Base-by-base conservation (phyloP, 1,140 invertebrate genomes). In the Gryon sp. region DNA sequence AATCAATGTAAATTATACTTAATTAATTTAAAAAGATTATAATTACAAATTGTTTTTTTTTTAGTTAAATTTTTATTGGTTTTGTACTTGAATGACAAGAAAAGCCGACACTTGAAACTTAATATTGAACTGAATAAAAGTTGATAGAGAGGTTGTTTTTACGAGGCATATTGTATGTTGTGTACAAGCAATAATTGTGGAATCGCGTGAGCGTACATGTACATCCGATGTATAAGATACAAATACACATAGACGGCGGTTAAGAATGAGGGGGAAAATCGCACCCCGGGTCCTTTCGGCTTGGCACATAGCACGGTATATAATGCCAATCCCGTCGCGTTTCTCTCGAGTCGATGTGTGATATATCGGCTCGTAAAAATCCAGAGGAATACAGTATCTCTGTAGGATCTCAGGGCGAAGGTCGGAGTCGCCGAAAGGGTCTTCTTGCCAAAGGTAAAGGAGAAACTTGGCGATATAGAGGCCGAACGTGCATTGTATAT, bases 361-460 rank as follows among this genome's bases (percentile, higher is more conserved):
- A 89, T 88, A 87, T 89, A 88, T 88, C 85, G 85, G 87, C 84
- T 87, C 87, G 83, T 89, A 87, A 89, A 89, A 89, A 88, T 85
- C 81, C 79, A 40, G 69, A 78, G 79, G 85, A 87, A 89, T 88
- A 88, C 88, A 87, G 86, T 88, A 89, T 89, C 86, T 86, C 72
- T 41, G 82, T 57, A 77, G 84, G 84, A 87, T 88, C 85, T 86
- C 63, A 74, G 84, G 82, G 79, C 85, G 84, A 84, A 86, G 87
- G 86, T 88, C 86, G 80, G 30, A 80, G 82, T 87, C 86, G 86
- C 86, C 86, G 83, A 87, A 88, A 87, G 73, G 63, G 69, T 72
- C 63, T 65, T 60, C 48, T 48, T 38, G 63, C 65, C 60, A 55
- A 48, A 76, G 76, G 63, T 75, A 72, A 72, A 80, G 43, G 43